A percentile compares a stretch with the other conserved stretches of the same genome.
Conservation (phyloP, 2,888 invertebrate species). For the Tenthredo amoena region DNA sequence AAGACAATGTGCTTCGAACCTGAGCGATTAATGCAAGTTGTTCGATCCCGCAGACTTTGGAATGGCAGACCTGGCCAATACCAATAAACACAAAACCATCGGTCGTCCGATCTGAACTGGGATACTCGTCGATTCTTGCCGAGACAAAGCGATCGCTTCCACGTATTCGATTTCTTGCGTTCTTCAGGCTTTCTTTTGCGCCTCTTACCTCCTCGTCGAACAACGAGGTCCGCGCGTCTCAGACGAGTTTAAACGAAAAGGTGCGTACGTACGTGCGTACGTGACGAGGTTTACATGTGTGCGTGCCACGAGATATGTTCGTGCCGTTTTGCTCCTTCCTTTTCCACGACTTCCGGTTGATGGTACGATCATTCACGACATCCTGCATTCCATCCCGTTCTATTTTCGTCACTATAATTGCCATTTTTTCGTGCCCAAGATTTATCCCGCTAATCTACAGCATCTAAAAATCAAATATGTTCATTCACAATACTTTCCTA, state of each 20-base stretch:
- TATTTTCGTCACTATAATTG: slow-evolving; percentile 31
- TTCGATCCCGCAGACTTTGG: slow-evolving; percentile 27
- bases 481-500: not conserved
- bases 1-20: slow-evolving; percentile 32
- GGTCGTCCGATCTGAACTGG: slow-evolving; percentile 39
- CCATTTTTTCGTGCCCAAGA: slow-evolving; percentile 10
- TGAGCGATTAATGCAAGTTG: slow-evolving; percentile 46
- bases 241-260: slow-evolving; percentile 43
- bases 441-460: not conserved
- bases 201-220: slow-evolving; percentile 38
- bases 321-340: slow-evolving; percentile 2
- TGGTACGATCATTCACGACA: slow-evolving; percentile 13
- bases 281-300: not conserved
- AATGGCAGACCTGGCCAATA: slow-evolving; percentile 40
- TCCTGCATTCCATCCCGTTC: slow-evolving; percentile 35
- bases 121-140: slow-evolving; percentile 47
- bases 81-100: slow-evolving; percentile 48
- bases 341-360: slow-evolving; percentile 38
- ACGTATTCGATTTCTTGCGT: slow-evolving; percentile 71
- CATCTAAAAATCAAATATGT: not conserved
- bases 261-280: slow-evolving; percentile 28
- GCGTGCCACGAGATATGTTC: not conserved
- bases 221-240: slow-evolving; percentile 45
- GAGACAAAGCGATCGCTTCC: slow-evolving; percentile 71
- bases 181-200: slow-evolving; percentile 44